A percentile compares a stretch with the other conserved stretches of the same genome.
Evolutionary conservation across 2,888 invertebrate genomes (phyloP).

Genomic region (Paralinhomoeus sp.): DNA sequence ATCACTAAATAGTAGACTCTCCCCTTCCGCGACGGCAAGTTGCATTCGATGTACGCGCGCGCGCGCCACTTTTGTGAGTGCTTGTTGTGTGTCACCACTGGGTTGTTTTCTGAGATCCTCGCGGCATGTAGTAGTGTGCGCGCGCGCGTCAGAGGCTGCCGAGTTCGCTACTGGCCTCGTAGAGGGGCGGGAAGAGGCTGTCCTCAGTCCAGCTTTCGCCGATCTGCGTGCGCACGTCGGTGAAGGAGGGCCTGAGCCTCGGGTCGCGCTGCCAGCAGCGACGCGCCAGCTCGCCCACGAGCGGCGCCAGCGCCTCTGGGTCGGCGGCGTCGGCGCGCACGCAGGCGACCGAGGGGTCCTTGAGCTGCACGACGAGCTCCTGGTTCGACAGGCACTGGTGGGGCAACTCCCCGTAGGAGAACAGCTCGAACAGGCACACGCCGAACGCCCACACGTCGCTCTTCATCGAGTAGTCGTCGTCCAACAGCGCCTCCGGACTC

Average conservation of each 20-base stretch:
- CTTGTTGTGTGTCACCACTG: too few relatives aligned
- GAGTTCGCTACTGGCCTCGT: too few relatives aligned
- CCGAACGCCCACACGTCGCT: constrained; percentile 79
- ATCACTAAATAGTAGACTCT: too few relatives aligned
- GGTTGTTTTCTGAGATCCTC: too few relatives aligned
- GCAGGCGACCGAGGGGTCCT: constrained; percentile 6
- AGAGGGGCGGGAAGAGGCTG: too few relatives aligned
- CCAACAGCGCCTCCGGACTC: constrained; percentile 62
- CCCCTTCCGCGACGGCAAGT: too few relatives aligned
- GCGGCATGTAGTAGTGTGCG: too few relatives aligned
- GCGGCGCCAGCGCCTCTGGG: not conserved
- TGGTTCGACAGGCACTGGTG: constrained; percentile 55
- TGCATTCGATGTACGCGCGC: too few relatives aligned
- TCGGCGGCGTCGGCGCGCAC: not conserved
- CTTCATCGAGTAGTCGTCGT: constrained; percentile 71
- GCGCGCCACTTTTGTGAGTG: too few relatives aligned
- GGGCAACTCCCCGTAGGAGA: constrained; percentile 51
- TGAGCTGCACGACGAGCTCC: constrained; percentile 33
- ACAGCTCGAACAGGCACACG: constrained; percentile 68
- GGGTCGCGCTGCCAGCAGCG: constrained; percentile 26
- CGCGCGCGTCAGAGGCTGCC: too few relatives aligned
- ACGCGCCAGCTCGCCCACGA: constrained; percentile 49
- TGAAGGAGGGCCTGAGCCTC: constrained; percentile 36
- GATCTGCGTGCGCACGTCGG: constrained; percentile 12
- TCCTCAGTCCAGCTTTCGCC: not conserved